Conservation (phyloP, 2,113 vertebrate species). For the Anolis sagrei region DNA sequence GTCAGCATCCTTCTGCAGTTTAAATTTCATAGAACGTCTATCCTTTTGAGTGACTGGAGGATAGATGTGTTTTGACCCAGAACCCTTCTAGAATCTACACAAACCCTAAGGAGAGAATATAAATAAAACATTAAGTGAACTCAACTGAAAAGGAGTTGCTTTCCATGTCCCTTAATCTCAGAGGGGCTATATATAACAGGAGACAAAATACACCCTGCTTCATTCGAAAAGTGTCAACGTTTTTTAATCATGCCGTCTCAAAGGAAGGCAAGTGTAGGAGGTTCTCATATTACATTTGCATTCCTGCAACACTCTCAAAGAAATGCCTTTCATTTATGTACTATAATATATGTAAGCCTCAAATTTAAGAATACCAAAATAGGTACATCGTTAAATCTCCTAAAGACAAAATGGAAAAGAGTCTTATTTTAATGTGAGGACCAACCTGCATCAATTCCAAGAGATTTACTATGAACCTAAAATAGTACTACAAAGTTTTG, state of each 20-base stretch:
- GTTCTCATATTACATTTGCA: not conserved
- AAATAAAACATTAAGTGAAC: not conserved
- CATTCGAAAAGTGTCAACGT: not conserved
- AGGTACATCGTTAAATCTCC: not conserved
- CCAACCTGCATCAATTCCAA: not conserved
- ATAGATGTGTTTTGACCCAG: not conserved
- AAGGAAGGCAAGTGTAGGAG: not conserved
- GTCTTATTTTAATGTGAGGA: not conserved
- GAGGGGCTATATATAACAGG: not conserved
- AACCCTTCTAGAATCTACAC: not conserved
- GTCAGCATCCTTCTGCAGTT: not conserved
- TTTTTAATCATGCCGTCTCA: slow-evolving; percentile 7
- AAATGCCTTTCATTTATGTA: not conserved
- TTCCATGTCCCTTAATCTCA: not conserved
- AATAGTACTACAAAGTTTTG: not conserved
- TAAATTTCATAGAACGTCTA: slow-evolving; percentile 18
- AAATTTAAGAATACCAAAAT: not conserved
- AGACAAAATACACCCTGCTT: not conserved
- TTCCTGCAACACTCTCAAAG: not conserved
- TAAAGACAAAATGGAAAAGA: not conserved
- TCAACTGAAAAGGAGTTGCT: not conserved
- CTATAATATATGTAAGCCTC: not conserved
- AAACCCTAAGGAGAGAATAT: not conserved
- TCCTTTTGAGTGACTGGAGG: slow-evolving; percentile 12
- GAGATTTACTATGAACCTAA: not conserved